Evolutionary conservation across 2,797 vertebrate genomes (phyloP).

Genomic region (Cuculus canorus): DNA sequence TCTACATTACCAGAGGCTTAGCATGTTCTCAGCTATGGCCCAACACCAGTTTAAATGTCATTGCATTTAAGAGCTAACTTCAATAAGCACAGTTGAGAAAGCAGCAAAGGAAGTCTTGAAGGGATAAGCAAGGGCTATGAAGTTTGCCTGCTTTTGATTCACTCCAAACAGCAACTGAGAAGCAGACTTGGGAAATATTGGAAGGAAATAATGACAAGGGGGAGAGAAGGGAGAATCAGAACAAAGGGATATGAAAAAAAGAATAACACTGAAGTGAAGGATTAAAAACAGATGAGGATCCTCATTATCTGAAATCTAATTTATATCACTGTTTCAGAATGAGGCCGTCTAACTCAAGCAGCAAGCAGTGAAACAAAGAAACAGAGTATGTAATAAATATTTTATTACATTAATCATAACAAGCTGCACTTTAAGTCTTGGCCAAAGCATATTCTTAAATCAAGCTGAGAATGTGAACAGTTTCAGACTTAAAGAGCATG

Average conservation of each 20-base stretch:
- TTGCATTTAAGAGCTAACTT: not conserved
- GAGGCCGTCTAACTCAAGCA: conserved; percentile 47
- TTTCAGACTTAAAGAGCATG: conserved; percentile 72
- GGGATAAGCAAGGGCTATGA: not conserved
- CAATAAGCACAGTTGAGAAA: not conserved
- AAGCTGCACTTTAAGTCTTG: conserved; percentile 65
- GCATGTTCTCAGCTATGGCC: not conserved
- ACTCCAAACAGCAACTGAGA: not conserved
- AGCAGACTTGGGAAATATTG: not conserved
- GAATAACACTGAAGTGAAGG: not conserved
- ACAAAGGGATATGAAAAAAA: conserved; percentile 43
- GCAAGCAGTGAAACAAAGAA: conserved; percentile 51
- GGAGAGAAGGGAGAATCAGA: not conserved
- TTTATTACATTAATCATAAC: conserved; percentile 77
- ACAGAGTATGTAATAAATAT: conserved; percentile 71
- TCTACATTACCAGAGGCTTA: not conserved
- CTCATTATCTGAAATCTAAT: conserved; percentile 67
- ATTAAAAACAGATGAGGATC: conserved; percentile 61
- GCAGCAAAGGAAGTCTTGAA: not conserved
- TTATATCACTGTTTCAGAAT: conserved; percentile 58
- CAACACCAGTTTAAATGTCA: not conserved
- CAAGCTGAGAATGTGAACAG: conserved; percentile 72
- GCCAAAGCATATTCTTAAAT: conserved; percentile 79
- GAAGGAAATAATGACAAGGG: not conserved
- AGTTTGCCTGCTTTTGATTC: not conserved